Evolutionary conservation across 2,797 vertebrate genomes (phyloP).

Genomic region (Oreochromis grahami): DNA sequence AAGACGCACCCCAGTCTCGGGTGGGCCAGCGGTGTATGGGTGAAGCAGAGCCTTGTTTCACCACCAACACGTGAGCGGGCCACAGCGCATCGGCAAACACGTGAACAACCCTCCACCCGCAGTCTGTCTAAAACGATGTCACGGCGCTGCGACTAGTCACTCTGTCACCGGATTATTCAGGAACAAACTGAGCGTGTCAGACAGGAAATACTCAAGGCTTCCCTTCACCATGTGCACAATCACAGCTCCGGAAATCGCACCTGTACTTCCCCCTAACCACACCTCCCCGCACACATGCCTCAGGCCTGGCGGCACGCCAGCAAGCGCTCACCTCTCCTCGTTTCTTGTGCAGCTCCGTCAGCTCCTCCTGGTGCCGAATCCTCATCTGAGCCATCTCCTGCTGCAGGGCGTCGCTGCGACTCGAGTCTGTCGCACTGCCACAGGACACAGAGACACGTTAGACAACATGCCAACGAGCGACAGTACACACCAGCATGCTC

Average conservation of each 20-base stretch:
- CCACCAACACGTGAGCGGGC: neutral
- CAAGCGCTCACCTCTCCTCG: conserved; percentile 85
- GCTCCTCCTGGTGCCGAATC: conserved; percentile 93
- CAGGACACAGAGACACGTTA: neutral
- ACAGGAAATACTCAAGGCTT: neutral
- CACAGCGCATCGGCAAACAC: neutral
- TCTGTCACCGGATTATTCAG: neutral
- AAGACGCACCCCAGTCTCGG: neutral
- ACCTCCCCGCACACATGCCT: neutral
- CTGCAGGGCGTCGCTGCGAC: conserved; percentile 80
- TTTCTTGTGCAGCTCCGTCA: conserved; percentile 96
- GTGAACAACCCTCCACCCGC: neutral
- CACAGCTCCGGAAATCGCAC: neutral
- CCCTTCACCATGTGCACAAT: rapidly evolving
- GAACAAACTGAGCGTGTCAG: neutral
- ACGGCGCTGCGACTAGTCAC: neutral
- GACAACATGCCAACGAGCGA: neutral
- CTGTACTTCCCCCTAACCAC: neutral
- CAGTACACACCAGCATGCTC: too few species aligned
- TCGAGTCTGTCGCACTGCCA: conserved; percentile 76
- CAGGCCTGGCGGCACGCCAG: neutral
- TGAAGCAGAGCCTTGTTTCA: neutral
- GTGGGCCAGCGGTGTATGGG: neutral
- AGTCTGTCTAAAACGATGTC: neutral
- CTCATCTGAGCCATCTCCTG: conserved; percentile 93